Evolutionary conservation across 2,888 invertebrate genomes (phyloP).

Genomic region (Tyria jacobaeae): DNA sequence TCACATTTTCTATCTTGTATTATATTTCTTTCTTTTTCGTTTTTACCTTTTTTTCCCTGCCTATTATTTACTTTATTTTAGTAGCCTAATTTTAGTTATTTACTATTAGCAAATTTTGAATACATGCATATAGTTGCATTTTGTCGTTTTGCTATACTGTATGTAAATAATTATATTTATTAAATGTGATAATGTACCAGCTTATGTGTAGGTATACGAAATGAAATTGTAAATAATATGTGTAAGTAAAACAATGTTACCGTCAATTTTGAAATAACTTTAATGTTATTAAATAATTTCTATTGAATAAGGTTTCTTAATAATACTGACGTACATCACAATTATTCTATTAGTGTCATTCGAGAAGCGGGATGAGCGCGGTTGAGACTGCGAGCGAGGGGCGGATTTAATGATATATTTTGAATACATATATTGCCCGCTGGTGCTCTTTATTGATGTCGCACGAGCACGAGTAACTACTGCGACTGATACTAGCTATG

Average conservation of each 20-base stretch:
- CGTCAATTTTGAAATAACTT: conserved; percentile 87
- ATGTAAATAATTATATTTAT: no score
- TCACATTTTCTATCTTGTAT: no score
- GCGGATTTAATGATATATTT: conserved; percentile 10
- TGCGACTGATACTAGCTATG: conserved; percentile 33
- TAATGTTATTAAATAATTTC: conserved; percentile 87
- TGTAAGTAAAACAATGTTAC: conserved; percentile 87
- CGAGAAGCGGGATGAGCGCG: conserved; percentile 32
- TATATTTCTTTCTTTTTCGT: no score
- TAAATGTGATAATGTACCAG: conserved; percentile 21
- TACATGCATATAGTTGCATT: no score
- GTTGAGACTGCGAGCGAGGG: conserved; percentile 6
- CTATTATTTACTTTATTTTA: no score
- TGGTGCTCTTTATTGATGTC: conserved; percentile 6
- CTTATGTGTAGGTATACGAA: conserved; percentile 76
- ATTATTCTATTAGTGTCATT: conserved; percentile 57
- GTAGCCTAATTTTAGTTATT: no score
- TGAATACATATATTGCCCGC: conserved; percentile 11
- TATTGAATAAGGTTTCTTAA: conserved; percentile 81
- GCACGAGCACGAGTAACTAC: conserved; percentile 21
- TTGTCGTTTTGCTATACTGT: no score
- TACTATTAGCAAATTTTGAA: no score
- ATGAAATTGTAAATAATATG: conserved; percentile 83
- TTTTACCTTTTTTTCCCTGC: no score
- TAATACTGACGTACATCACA: conserved; percentile 85